These are phyloP conservation scores for Catalaphyllia jardinei DNA, from an alignment of 64 coral and sea anemone genomes.

Conservation along the genomic window DNA sequence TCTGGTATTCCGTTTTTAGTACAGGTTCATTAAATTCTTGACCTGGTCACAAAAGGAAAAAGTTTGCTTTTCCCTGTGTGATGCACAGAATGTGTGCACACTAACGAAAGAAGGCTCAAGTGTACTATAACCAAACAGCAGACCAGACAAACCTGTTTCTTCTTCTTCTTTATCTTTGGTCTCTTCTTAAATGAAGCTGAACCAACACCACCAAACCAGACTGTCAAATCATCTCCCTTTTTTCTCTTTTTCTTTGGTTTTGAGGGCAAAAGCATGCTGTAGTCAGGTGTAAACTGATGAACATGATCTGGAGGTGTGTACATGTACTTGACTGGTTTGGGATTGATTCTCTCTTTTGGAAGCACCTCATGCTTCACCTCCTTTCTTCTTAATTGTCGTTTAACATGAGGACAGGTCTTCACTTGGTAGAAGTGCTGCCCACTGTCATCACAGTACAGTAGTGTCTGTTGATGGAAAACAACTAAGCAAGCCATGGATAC, in stretches of 20 bases:
- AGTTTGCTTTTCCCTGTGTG: too few relatives aligned
- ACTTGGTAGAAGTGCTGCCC: neutral
- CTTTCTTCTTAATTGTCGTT: neutral
- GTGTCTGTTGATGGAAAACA: neutral
- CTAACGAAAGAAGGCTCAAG: too few relatives aligned
- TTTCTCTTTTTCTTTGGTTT: slow-evolving; percentile 15
- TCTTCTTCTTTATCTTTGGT: neutral
- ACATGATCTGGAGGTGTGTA: slow-evolving; percentile 16
- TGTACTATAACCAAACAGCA: too few relatives aligned
- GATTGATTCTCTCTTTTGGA: neutral
- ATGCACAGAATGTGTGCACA: too few relatives aligned
- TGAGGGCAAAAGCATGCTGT: slow-evolving; percentile 1
- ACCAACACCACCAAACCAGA: slow-evolving; percentile 13
- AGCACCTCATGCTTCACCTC: neutral
- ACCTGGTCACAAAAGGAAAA: too few relatives aligned
- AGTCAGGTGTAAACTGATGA: slow-evolving; percentile 20
- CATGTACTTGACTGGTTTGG: neutral
- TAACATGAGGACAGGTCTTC: neutral
- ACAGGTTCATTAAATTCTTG: too few relatives aligned
- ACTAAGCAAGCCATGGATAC: neutral
- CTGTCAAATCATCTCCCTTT: slow-evolving; percentile 13
- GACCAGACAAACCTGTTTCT: neutral
- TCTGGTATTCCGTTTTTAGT: too few relatives aligned
- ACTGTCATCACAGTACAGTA: slow-evolving; percentile 28
- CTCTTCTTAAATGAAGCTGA: slow-evolving; percentile 5